Percentiles rank a stretch among this genome's conserved stretches.
These are phyloP conservation scores for Cylloceria caligata DNA, from an alignment of 2,888 invertebrate genomes.

Conservation along the genomic window DNA sequence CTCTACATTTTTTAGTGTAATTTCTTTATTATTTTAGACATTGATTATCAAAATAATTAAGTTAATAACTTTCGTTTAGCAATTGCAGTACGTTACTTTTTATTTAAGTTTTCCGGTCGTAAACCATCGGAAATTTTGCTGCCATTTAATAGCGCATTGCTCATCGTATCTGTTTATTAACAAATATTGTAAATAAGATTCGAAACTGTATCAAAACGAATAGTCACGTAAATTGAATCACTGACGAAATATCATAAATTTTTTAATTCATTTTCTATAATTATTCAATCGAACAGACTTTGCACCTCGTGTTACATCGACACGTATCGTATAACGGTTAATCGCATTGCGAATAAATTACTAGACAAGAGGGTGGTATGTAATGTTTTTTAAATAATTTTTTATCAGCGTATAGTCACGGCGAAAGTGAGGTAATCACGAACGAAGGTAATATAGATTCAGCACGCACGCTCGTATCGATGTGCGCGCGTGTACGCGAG, in stretches of 20 bases:
- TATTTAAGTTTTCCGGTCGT: conserved; percentile 2
- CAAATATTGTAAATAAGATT: background rate
- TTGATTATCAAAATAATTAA: background rate
- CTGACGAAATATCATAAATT: background rate
- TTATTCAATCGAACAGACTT: background rate
- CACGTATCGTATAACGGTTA: background rate
- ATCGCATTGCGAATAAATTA: conserved; percentile 10
- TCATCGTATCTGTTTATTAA: background rate
- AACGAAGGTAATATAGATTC: conserved; percentile 73
- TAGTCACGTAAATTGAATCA: background rate
- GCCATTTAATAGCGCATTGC: background rate
- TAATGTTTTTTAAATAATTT: conserved; percentile 9
- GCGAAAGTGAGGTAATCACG: conserved; percentile 52
- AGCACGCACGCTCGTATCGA: conserved; percentile 66
- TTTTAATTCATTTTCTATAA: background rate
- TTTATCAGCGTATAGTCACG: conserved; percentile 18
- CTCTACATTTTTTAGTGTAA: background rate
- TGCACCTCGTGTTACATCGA: background rate
- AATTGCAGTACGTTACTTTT: conserved; percentile 6
- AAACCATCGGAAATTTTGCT: conserved; percentile 6
- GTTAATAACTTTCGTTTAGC: conserved; percentile 3
- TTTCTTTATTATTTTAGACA: background rate
- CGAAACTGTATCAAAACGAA: background rate
- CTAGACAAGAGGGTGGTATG: background rate
- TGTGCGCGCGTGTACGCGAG: conserved; percentile 15